phyloP scores from a whole-genome alignment of 2,113 vertebrate genomes.

The Climacteris rufus region DNA sequence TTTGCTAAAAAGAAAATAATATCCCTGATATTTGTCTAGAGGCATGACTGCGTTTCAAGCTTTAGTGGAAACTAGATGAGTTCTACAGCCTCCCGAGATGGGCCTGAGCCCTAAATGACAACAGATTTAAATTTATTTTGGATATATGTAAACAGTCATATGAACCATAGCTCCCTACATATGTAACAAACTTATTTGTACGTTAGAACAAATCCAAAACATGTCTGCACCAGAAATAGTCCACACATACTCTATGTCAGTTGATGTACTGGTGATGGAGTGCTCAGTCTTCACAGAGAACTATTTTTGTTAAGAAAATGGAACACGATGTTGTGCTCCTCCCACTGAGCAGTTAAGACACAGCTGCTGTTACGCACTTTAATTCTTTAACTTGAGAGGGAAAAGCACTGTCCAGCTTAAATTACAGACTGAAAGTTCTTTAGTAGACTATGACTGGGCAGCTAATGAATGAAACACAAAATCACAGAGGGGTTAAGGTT shows the following conservation, averaged over 20 bases:
- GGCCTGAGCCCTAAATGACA: neutral
- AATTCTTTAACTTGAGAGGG: neutral
- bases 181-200: neutral
- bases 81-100: neutral
- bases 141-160: neutral
- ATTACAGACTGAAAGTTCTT: neutral
- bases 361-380: neutral
- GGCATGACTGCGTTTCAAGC: neutral
- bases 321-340: neutral
- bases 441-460: neutral
- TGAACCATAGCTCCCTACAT: neutral
- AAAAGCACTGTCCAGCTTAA: neutral
- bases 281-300: neutral
- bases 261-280: neutral
- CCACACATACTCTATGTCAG: neutral
- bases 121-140: conserved; percentile 22
- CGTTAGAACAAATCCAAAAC: neutral
- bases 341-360: neutral
- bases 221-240: neutral
- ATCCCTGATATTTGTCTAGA: neutral
- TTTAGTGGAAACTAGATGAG: neutral
- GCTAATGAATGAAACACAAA: neutral
- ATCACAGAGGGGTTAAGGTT: neutral
- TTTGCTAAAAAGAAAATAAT: conserved; percentile 18
- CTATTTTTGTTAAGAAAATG: neutral